A percentile compares a stretch with the other conserved stretches of the same genome.
phyloP scores from a whole-genome alignment of 2,113 vertebrate genomes.

The Brachypodius melanocephalos region DNA sequence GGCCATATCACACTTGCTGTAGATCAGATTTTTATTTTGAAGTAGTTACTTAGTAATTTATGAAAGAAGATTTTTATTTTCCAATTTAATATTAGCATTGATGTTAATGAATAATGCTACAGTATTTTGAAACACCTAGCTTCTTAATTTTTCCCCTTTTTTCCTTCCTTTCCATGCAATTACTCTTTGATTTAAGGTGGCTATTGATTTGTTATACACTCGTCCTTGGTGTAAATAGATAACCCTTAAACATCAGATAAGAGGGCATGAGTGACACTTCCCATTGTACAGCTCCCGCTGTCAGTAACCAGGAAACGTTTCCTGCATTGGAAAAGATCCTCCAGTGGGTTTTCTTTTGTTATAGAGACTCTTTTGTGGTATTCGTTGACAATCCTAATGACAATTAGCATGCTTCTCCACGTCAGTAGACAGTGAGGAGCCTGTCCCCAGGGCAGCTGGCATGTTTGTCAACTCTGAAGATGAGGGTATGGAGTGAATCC shows the following conservation, averaged over 20 bases:
- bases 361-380: background rate
- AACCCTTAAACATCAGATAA: slow-evolving; percentile 1
- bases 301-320: background rate
- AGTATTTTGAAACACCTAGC: background rate
- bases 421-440: background rate
- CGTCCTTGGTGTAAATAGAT: slow-evolving; percentile 11
- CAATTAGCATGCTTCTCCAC: background rate
- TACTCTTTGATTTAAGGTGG: slow-evolving; percentile 1
- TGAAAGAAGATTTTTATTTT: background rate
- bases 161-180: background rate
- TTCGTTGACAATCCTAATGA: background rate
- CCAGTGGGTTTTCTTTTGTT: slow-evolving; percentile 32
- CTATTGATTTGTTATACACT: slow-evolving; percentile 17
- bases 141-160: background rate
- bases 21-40: background rate
- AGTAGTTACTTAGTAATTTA: background rate
- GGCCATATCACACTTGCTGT: background rate
- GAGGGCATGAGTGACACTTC: background rate
- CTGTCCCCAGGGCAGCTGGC: background rate
- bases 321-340: slow-evolving; percentile 7
- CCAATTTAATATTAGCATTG: background rate
- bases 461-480: background rate
- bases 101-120: background rate
- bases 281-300: background rate
- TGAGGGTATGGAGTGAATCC: background rate